These are phyloP conservation scores for Hestina assimilis DNA, from an alignment of 1,140 invertebrate species.

Conservation along the genomic window DNA sequence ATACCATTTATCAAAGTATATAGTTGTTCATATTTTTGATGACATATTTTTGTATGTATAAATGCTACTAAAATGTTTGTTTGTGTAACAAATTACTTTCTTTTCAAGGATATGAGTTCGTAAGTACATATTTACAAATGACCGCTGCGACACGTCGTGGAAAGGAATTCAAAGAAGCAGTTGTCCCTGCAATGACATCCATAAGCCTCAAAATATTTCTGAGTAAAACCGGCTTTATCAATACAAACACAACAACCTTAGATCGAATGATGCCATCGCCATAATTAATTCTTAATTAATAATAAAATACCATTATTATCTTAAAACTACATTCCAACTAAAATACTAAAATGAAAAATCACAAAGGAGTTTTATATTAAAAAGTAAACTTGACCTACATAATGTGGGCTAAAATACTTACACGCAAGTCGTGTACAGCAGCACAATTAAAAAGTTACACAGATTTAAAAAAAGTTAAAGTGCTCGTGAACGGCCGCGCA, in stretches of 20 bases:
- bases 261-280: conserved; percentile 15
- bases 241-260: conserved; percentile 20
- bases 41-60: too few relatives aligned
- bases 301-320: conserved; percentile 4
- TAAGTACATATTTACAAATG: neutral
- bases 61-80: too few relatives aligned
- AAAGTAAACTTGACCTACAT: conserved; percentile 42
- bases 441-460: conserved; percentile 49
- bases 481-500: conserved; percentile 53
- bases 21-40: too few relatives aligned
- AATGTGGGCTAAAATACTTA: conserved; percentile 30
- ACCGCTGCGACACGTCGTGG: neutral
- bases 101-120: too few relatives aligned
- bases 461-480: conserved; percentile 47
- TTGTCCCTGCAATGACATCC: neutral
- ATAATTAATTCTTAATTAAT: conserved; percentile 9
- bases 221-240: conserved; percentile 23
- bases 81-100: too few relatives aligned
- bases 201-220: conserved; percentile 22
- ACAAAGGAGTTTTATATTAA: conserved; percentile 5
- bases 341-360: neutral
- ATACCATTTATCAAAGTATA: too few relatives aligned
- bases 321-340: neutral
- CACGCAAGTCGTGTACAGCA: conserved; percentile 26
- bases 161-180: conserved; percentile 3